Evolutionary conservation across 2,888 invertebrate species (phyloP).

Genomic region (Thera obeliscata): DNA sequence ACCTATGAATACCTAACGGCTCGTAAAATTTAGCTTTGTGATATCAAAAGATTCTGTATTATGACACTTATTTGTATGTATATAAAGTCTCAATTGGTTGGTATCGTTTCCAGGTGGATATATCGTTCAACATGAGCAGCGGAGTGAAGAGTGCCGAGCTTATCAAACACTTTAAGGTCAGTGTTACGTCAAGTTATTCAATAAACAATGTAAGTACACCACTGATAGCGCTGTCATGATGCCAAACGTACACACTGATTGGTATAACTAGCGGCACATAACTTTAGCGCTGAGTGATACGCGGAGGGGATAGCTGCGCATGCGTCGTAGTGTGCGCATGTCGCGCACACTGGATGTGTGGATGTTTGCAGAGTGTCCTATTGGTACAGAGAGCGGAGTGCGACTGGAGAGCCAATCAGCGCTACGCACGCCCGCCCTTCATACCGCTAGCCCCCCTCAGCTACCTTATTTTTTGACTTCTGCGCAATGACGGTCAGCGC

Average conservation of each 20-base stretch:
- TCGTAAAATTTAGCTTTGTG: not conserved
- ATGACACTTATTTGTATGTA: not conserved
- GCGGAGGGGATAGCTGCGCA: too few relatives aligned
- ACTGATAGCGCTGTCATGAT: conserved; percentile 1
- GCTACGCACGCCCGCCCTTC: too few relatives aligned
- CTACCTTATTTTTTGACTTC: too few relatives aligned
- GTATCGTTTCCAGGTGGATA: conserved; percentile 87
- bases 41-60: not conserved
- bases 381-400: too few relatives aligned
- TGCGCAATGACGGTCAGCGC: too few relatives aligned
- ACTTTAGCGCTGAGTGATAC: not conserved
- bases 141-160: conserved; percentile 98
- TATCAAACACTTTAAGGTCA: conserved; percentile 93
- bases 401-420: too few relatives aligned
- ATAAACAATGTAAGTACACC: conserved; percentile 19
- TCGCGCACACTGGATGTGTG: too few relatives aligned
- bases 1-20: not conserved
- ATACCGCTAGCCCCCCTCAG: too few relatives aligned
- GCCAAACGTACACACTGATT: not conserved
- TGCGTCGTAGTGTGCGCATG: too few relatives aligned
- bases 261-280: not conserved
- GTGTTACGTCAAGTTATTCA: conserved; percentile 34
- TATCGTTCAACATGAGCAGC: conserved; percentile 99
- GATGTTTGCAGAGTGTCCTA: too few relatives aligned
- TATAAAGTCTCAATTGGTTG: not conserved